These are phyloP conservation scores for Mormyrus iriodes DNA, from an alignment of 2,113 vertebrate species.

Conservation along the genomic window DNA sequence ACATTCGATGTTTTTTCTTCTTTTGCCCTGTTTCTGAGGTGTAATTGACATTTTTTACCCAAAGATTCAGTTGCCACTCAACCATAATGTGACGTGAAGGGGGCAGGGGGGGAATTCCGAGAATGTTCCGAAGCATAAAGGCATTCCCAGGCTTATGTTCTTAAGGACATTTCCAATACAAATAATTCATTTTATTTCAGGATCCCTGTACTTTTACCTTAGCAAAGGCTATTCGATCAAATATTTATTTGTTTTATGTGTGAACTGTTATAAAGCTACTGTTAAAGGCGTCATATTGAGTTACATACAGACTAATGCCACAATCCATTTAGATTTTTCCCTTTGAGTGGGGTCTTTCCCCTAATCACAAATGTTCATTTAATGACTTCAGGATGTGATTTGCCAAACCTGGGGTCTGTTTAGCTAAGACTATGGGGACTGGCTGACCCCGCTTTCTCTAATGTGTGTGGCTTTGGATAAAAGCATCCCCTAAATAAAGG, in stretches of 20 bases:
- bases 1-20: conserved; percentile 51
- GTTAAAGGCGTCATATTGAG: not conserved
- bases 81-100: not conserved
- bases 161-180: not conserved
- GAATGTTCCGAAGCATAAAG: not conserved
- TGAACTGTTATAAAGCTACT: not conserved
- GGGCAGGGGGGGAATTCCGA: not conserved
- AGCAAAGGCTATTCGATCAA: not conserved
- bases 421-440: not conserved
- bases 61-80: not conserved
- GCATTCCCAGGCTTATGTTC: not conserved
- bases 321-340: not conserved
- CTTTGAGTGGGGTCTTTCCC: not conserved
- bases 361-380: not conserved
- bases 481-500: not conserved
- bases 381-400: no score
- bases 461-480: not conserved
- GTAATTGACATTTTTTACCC: not conserved
- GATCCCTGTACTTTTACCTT: not conserved
- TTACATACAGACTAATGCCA: not conserved
- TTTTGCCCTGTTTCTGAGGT: conserved; percentile 33
- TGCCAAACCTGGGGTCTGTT: not conserved
- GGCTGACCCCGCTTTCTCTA: not conserved
- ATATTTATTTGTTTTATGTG: not conserved
- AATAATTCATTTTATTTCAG: not conserved